phyloP scores from a whole-genome alignment of 1,140 invertebrate species.

The Drosophila gunungcola region DNA sequence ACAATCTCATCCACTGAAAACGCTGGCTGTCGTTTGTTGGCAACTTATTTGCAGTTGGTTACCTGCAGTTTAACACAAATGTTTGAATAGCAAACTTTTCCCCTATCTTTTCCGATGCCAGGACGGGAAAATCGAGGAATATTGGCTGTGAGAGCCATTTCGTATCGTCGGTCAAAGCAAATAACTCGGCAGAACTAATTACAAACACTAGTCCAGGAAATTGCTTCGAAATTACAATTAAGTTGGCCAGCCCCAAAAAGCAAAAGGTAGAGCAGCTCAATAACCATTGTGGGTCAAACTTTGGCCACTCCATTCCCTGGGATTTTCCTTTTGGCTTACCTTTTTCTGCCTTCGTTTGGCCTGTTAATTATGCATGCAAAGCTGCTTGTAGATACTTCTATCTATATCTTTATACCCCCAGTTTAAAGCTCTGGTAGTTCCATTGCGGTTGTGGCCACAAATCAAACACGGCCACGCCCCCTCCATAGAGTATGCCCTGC shows the following conservation, averaged over 20 bases:
- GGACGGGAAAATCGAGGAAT: slow-evolving; percentile 18
- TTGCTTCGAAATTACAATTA: slow-evolving; percentile 48
- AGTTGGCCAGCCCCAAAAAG: slow-evolving; percentile 14
- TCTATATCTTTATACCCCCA: slow-evolving; percentile 17
- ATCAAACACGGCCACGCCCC: slow-evolving; percentile 54
- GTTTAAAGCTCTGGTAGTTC: slow-evolving; percentile 19
- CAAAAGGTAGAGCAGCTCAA: slow-evolving; percentile 23
- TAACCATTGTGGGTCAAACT: slow-evolving; percentile 29
- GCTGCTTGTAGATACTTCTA: slow-evolving; percentile 42
- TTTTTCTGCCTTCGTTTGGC: neutral
- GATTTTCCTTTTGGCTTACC: neutral
- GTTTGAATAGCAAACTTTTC: slow-evolving; percentile 69
- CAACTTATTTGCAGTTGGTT: slow-evolving; percentile 77
- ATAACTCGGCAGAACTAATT: slow-evolving; percentile 24
- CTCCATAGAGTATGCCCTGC: slow-evolving; percentile 8
- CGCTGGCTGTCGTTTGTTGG: slow-evolving; percentile 41
- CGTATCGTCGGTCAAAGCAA: neutral
- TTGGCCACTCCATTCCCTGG: slow-evolving; percentile 4
- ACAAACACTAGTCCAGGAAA: slow-evolving; percentile 30
- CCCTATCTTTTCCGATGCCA: slow-evolving; percentile 12
- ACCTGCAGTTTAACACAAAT: slow-evolving; percentile 76
- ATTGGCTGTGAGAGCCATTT: slow-evolving; percentile 19
- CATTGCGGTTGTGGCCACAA: slow-evolving; percentile 51
- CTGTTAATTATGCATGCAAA: slow-evolving; percentile 63
- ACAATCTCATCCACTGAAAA: neutral